These are phyloP conservation scores for Struthio camelus DNA, from an alignment of 2,113 vertebrate species.

Conservation along the genomic window DNA sequence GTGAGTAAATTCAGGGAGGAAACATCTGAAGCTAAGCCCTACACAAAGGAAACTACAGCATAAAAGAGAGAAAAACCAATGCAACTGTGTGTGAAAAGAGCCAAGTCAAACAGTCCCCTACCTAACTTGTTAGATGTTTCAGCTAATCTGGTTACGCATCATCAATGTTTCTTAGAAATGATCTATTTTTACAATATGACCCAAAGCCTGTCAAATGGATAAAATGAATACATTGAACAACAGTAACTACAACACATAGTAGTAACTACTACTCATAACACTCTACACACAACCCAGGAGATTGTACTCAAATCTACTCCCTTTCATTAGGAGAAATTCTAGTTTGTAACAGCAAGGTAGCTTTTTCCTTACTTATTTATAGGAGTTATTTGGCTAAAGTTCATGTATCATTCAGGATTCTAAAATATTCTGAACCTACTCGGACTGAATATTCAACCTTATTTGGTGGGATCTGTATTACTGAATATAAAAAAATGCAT, in stretches of 20 bases:
- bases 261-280: not conserved
- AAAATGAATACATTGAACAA: accelerated
- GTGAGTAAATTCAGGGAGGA: not conserved
- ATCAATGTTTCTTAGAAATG: not conserved
- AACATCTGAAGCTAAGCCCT: not conserved
- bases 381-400: not conserved
- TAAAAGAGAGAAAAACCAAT: not conserved
- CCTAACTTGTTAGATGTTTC: not conserved
- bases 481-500: accelerated
- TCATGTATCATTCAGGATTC: not conserved
- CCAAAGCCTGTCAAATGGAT: not conserved
- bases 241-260: not conserved
- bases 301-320: not conserved
- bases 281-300: not conserved
- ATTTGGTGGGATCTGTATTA: not conserved
- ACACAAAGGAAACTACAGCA: not conserved
- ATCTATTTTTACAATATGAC: not conserved
- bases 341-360: not conserved
- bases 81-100: accelerated
- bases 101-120: not conserved
- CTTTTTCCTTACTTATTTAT: not conserved
- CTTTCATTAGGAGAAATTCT: not conserved
- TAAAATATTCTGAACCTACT: not conserved
- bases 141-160: not conserved
- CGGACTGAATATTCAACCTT: not conserved